Evolutionary conservation across 2,797 vertebrate genomes (phyloP).

Genomic region (Syncerus caffer): DNA sequence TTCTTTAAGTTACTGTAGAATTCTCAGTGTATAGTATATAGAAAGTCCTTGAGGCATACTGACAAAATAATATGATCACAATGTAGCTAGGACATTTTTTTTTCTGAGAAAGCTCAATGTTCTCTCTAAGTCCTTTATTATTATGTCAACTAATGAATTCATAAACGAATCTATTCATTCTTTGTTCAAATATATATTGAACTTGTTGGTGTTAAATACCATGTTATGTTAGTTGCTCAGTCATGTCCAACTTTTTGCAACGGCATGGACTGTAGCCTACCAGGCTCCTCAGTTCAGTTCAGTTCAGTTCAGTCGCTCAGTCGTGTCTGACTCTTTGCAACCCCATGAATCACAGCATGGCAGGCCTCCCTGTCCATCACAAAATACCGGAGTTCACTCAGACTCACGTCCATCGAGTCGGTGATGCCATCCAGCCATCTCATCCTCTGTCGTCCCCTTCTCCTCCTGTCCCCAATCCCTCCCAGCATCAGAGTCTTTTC

Average conservation of each 20-base stretch:
- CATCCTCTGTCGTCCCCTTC: no score
- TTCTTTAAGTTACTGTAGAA: neutral
- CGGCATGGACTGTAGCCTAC: neutral
- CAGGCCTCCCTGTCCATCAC: no score
- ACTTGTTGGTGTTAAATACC: neutral
- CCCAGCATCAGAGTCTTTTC: no score
- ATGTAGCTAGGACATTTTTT: neutral
- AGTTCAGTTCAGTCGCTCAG: no score
- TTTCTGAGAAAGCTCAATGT: neutral
- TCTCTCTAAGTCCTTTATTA: neutral
- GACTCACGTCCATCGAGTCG: no score
- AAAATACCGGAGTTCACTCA: no score
- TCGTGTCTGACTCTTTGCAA: no score
- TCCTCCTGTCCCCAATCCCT: no score
- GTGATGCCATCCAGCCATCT: no score
- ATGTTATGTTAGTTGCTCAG: neutral
- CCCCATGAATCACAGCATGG: no score
- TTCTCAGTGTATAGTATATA: neutral
- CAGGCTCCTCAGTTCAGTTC: neutral
- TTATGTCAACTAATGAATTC: neutral
- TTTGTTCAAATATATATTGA: neutral
- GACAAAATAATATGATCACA: neutral
- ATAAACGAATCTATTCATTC: neutral
- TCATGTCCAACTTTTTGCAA: rapidly evolving
- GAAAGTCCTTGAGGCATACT: neutral